Evolutionary conservation across 2,797 vertebrate genomes (phyloP), one percentile per base, ranked within the genome.

Genomic region (Alauda arvensis): DNA sequence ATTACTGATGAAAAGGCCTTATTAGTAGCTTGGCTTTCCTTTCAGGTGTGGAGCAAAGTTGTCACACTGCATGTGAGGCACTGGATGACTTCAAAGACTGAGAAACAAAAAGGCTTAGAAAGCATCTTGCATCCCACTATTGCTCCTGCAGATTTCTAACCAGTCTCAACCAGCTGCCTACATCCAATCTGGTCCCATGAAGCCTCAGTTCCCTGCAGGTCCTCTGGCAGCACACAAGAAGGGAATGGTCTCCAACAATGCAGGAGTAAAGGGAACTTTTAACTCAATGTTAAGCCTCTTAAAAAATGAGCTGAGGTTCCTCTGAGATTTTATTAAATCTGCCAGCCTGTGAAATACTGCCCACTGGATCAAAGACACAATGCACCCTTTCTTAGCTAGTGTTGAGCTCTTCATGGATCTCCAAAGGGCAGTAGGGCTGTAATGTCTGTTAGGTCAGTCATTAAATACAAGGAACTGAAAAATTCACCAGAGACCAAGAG

Each of bases 281-380:
- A 89, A 89, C 75, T 94, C 77, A 78, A 45, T 65, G 83, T 88
- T 93, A 95, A 95, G 93, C 91, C 85, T 95, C 93, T 92, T 95
- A 95, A 89, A 96, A 91, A 94, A 91, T 81, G 89, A 95, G 83
- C 78, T 75, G 86, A 93, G 60, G 88, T 81, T 72, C 74, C 89
- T 94, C 86, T 63, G 91, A 95, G 91, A 94, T 90, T 96, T 94
- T 77, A 90, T 96, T 94, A 93, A 87, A 91, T 83, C 66, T 92
- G 75, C 78, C 84, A 78, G 91, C 91, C 85, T 90, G 89, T 90
- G 91, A 92, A 94, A 92, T 65, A 79, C 77, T 93, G 85, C 84
- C 94, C 53, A 55, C 39, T 81, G 87, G 88, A 95, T 95, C 93
- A 95, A 94, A 96, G 93, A 90, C 75, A 91, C 76, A 93, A 90